Evolutionary conservation across 2,797 vertebrate genomes (phyloP).

Genomic region (Rhinogobio ventralis): DNA sequence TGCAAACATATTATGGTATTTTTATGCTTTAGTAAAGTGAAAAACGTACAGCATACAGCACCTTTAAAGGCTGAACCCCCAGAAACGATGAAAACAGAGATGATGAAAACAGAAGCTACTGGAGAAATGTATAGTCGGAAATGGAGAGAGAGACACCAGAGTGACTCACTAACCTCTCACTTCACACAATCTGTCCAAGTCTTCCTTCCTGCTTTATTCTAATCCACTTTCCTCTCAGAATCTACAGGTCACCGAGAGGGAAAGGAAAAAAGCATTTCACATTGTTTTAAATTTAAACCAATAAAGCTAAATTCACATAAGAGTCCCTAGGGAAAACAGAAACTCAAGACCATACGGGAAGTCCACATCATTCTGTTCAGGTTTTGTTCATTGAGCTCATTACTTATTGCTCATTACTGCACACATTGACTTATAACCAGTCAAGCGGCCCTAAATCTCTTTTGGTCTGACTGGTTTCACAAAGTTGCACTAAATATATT

Average conservation of each 20-base stretch:
- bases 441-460: not conserved
- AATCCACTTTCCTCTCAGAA: not conserved
- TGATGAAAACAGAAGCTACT: not conserved
- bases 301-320: not conserved
- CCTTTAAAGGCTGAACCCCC: too few relatives aligned
- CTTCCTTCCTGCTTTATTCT: slow-evolving; percentile 31
- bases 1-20: too few relatives aligned
- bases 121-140: not conserved
- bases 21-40: too few relatives aligned
- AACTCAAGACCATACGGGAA: not conserved
- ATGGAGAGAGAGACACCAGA: not conserved
- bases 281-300: not conserved
- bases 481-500: not conserved
- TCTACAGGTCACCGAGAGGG: not conserved
- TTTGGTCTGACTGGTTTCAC: not conserved
- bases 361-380: not conserved
- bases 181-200: not conserved
- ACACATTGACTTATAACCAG: not conserved
- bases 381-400: not conserved
- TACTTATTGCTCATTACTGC: not conserved
- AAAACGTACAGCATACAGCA: too few relatives aligned
- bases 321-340: not conserved
- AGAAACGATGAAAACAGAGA: too few relatives aligned
- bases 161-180: slow-evolving; percentile 5
- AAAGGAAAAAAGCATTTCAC: not conserved